Evolutionary conservation across 1,140 invertebrate genomes (phyloP).

Genomic region (Holotrichia oblita): DNA sequence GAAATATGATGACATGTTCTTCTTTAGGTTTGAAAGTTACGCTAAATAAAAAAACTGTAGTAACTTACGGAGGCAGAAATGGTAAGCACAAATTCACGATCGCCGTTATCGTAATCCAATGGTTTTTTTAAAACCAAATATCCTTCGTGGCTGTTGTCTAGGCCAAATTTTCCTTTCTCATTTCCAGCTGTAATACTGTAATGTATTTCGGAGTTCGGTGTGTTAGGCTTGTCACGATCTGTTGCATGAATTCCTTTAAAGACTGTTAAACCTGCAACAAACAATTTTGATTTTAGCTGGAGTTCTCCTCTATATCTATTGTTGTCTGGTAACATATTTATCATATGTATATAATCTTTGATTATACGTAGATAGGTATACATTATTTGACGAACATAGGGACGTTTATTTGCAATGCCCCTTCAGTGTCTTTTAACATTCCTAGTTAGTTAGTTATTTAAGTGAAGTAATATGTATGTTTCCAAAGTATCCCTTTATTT

Average conservation of each 20-base stretch:
- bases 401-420: no score
- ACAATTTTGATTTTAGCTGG: constrained; percentile 22
- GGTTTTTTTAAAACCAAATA: constrained; percentile 75
- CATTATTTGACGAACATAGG: no score
- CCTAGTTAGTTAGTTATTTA: no score
- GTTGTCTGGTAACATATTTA: no score
- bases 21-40: not conserved
- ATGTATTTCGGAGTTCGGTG: constrained; percentile 87
- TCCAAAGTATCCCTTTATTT: no score
- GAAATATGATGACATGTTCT: not conserved
- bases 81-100: constrained; percentile 77
- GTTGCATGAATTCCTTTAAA: constrained; percentile 82
- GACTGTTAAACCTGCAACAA: constrained; percentile 76
- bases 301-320: not conserved
- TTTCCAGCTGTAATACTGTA: constrained; percentile 83
- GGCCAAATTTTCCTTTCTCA: constrained; percentile 76
- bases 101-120: constrained; percentile 82
- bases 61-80: constrained; percentile 78
- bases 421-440: no score
- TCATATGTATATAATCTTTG: no score
- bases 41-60: not conserved
- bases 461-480: no score
- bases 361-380: no score
- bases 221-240: constrained; percentile 87
- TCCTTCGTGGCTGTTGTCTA: constrained; percentile 82